Conservation (phyloP, 2,113 vertebrate genomes). For the Cryptomyrus ogoouensis region DNA sequence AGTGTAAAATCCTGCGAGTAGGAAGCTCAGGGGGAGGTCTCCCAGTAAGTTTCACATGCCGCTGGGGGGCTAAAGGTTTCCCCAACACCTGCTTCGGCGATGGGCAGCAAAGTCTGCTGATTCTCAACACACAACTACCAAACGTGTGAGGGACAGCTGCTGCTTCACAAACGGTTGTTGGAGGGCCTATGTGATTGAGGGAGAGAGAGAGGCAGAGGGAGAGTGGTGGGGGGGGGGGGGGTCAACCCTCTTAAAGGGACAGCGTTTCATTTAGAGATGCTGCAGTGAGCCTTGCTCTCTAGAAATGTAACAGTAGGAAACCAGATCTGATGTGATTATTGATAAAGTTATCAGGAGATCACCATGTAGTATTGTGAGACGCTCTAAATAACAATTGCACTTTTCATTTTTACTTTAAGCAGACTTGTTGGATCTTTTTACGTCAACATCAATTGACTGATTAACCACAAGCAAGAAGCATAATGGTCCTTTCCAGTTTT, state of each 20-base stretch:
- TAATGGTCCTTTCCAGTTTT: neutral
- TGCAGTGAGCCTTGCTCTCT: neutral
- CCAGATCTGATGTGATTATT: neutral
- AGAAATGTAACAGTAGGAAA: neutral
- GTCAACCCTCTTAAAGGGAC: constrained; percentile 66
- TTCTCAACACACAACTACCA: constrained; percentile 40
- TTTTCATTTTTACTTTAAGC: neutral
- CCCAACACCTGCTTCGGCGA: constrained; percentile 44
- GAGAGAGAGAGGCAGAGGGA: constrained; percentile 52
- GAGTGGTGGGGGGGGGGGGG: constrained; percentile 39
- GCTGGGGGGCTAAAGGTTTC: constrained; percentile 16
- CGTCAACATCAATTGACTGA: neutral
- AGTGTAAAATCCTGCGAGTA: neutral
- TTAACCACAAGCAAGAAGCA: neutral
- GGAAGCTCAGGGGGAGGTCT: neutral
- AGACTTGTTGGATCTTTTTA: neutral
- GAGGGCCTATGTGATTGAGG: constrained; percentile 60
- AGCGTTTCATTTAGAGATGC: neutral
- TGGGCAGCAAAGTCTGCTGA: constrained; percentile 53
- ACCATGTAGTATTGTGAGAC: neutral
- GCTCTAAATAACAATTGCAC: neutral
- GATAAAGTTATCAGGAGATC: neutral
- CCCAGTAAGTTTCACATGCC: neutral
- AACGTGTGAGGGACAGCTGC: constrained; percentile 64
- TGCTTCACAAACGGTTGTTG: constrained; percentile 60